Conservation (phyloP, 2,888 invertebrate genomes). For the Eupithecia dodoneata region DNA sequence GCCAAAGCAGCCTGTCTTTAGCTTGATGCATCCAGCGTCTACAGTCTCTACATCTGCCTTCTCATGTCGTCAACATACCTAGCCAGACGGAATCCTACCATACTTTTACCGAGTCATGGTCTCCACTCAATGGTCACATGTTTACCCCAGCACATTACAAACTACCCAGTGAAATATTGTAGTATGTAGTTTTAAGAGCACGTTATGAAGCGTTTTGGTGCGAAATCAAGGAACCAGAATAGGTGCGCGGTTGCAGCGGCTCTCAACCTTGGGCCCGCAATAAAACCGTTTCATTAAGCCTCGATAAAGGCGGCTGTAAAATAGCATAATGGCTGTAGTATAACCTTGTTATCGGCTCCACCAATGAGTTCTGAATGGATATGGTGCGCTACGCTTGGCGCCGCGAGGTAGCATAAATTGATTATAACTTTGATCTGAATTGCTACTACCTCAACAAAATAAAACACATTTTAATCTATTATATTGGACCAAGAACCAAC, state of each 20-base stretch:
- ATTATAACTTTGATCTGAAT: background rate
- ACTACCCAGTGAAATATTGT: too few relatives aligned
- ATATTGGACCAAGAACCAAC: too few relatives aligned
- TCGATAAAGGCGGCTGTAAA: slow-evolving; percentile 67
- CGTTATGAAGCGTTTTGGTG: background rate
- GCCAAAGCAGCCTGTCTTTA: too few relatives aligned
- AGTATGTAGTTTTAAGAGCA: background rate
- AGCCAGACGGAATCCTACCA: too few relatives aligned
- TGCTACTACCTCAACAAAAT: background rate
- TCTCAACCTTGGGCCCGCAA: slow-evolving; percentile 57
- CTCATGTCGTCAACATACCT: too few relatives aligned
- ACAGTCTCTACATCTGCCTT: too few relatives aligned
- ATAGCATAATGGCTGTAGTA: slow-evolving; percentile 67
- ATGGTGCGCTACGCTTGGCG: slow-evolving; percentile 52
- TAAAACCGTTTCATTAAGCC: slow-evolving; percentile 64
- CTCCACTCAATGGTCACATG: too few relatives aligned
- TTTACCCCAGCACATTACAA: too few relatives aligned
- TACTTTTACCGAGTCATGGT: too few relatives aligned
- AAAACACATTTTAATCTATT: background rate
- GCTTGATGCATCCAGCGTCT: too few relatives aligned
- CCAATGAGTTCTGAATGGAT: slow-evolving; percentile 54
- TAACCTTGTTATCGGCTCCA: slow-evolving; percentile 64
- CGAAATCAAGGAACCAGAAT: background rate
- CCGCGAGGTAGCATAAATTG: slow-evolving; percentile 15
- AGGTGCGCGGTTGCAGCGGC: slow-evolving; percentile 48